These are phyloP conservation scores for Euura lappo DNA, from an alignment of 1,140 invertebrate species.

Conservation along the genomic window DNA sequence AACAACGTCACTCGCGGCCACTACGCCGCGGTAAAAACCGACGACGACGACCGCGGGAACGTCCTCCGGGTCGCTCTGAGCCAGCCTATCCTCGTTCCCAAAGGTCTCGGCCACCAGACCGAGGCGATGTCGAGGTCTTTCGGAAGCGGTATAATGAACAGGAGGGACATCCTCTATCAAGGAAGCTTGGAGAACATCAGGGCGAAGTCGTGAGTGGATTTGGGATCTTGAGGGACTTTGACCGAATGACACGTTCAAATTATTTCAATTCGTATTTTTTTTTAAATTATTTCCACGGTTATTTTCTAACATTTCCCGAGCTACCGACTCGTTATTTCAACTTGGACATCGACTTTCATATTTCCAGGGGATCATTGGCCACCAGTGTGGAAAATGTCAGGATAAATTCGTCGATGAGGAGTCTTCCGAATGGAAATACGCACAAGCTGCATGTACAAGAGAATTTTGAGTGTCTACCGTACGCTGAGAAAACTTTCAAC, in stretches of 20 bases:
- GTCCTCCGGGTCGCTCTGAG: constrained; percentile 65
- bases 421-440: constrained; percentile 32
- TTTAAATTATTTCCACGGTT: not conserved
- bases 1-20: constrained; percentile 26
- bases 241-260: no score
- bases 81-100: constrained; percentile 65
- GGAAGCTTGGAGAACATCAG: constrained; percentile 75
- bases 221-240: no score
- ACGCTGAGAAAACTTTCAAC: constrained; percentile 65
- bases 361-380: constrained; percentile 33
- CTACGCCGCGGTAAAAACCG: not conserved
- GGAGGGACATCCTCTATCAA: constrained; percentile 87
- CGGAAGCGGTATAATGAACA: constrained; percentile 78
- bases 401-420: constrained; percentile 30
- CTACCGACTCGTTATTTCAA: no score
- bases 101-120: constrained; percentile 42
- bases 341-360: no score
- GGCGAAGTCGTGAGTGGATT: constrained; percentile 45
- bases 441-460: not conserved
- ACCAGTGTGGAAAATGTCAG: constrained; percentile 30
- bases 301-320: no score
- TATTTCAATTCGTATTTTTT: not conserved
- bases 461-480: constrained; percentile 57
- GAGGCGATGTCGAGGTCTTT: constrained; percentile 34
- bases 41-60: not conserved